phyloP scores from a whole-genome alignment of 2,113 vertebrate genomes.

The Capreolus pygargus region DNA sequence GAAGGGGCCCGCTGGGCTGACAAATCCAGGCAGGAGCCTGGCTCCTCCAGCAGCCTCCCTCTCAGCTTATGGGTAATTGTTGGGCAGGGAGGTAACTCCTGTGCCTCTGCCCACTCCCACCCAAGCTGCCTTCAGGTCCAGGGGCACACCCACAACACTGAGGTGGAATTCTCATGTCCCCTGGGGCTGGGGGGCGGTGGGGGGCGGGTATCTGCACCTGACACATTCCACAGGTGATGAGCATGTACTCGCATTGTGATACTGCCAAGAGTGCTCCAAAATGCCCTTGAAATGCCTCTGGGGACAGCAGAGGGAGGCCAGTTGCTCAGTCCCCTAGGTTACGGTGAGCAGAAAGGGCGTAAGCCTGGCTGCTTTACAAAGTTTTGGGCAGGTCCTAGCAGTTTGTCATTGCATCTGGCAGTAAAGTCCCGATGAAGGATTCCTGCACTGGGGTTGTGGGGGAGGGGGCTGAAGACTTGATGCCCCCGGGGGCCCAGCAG shows the following conservation, averaged over 20 bases:
- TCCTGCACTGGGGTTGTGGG: background rate
- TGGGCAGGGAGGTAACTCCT: background rate
- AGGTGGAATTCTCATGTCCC: background rate
- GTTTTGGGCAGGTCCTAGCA: conserved; percentile 31
- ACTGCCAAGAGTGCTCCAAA: conserved; percentile 17
- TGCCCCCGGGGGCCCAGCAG: conserved; percentile 6
- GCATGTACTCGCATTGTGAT: background rate
- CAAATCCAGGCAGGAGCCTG: background rate
- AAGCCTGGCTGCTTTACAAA: background rate
- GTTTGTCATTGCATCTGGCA: background rate
- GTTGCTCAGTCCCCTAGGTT: background rate
- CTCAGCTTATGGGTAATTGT: background rate
- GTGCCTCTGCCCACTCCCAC: background rate
- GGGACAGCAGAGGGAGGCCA: background rate
- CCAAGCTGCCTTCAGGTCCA: background rate
- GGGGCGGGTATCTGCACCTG: background rate
- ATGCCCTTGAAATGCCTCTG: conserved; percentile 28
- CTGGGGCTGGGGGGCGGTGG: background rate
- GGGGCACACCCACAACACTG: background rate
- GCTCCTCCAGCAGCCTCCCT: background rate
- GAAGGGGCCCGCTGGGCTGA: background rate
- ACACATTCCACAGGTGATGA: conserved; percentile 60
- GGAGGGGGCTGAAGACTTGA: background rate
- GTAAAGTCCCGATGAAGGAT: background rate
- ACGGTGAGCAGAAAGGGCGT: background rate